These are phyloP conservation scores for Spatulosminthurus flaviceps DNA, from an alignment of 2,888 invertebrate species.

Conservation along the genomic window DNA sequence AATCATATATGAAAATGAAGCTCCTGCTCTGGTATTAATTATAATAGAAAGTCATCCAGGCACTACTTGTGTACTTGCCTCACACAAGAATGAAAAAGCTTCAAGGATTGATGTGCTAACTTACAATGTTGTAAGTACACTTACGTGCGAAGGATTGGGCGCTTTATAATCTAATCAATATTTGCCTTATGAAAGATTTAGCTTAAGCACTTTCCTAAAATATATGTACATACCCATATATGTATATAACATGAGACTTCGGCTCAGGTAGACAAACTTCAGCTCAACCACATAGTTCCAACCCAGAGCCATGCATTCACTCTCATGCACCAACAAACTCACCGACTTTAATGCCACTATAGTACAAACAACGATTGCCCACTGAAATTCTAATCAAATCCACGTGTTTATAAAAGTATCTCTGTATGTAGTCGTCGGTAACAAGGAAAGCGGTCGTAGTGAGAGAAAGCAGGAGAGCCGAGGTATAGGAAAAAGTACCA, in stretches of 20 bases:
- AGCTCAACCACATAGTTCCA: neutral
- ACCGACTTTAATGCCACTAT: neutral
- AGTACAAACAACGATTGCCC: neutral
- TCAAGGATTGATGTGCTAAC: neutral
- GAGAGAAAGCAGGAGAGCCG: no score
- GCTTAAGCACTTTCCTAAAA: conserved; percentile 36
- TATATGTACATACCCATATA: conserved; percentile 35
- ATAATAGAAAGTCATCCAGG: no score
- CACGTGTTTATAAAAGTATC: neutral
- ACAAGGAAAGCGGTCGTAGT: no score
- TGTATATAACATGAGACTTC: no score
- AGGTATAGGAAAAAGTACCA: no score
- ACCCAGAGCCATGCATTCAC: neutral
- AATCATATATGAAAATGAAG: no score
- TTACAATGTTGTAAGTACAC: neutral
- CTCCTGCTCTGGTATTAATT: no score
- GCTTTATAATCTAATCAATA: conserved; percentile 46
- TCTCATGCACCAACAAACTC: neutral
- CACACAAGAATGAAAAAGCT: neutral
- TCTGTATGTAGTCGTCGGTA: neutral
- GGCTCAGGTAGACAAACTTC: conserved; percentile 2
- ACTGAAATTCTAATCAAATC: conserved; percentile 14
- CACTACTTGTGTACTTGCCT: no score
- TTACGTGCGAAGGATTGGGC: conserved; percentile 2
- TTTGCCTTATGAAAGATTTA: conserved; percentile 47